Percentiles rank a stretch among this genome's conserved stretches.
Evolutionary conservation across 1,140 invertebrate genomes (phyloP).

Genomic region (Drosophila tsacasi): DNA sequence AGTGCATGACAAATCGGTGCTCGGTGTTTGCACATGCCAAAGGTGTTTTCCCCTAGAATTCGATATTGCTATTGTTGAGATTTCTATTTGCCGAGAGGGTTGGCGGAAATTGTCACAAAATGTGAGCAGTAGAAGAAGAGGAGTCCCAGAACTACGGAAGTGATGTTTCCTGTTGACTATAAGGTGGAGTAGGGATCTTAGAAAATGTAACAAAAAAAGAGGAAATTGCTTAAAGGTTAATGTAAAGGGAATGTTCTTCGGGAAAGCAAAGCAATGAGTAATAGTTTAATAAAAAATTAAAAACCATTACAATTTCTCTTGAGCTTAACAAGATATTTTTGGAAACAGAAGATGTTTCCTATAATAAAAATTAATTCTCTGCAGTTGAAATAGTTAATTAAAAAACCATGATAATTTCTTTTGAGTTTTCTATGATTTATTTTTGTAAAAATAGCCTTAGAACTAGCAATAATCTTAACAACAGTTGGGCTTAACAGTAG

Average conservation of each 20-base stretch:
- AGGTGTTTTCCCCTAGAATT: conserved; percentile 57
- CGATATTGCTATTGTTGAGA: conserved; percentile 41
- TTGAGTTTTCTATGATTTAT: conserved; percentile 50
- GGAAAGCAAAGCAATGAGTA: background rate
- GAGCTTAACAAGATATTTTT: too few relatives aligned
- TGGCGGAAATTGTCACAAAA: conserved; percentile 48
- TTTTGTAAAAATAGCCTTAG: conserved; percentile 59
- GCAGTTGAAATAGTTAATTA: too few relatives aligned
- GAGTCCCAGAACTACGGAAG: conserved; percentile 11
- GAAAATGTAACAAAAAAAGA: background rate
- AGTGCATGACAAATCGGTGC: conserved; percentile 47
- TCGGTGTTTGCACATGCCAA: conserved; percentile 52
- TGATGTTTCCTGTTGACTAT: conserved; percentile 34
- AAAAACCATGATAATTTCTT: conserved; percentile 13
- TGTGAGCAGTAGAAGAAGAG: conserved; percentile 2
- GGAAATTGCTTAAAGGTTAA: background rate
- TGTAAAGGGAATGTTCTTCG: background rate
- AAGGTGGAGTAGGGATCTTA: too few relatives aligned
- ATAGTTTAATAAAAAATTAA: too few relatives aligned
- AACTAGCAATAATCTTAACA: conserved; percentile 60
- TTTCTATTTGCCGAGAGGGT: conserved; percentile 22
- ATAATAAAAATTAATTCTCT: too few relatives aligned
- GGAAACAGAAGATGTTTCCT: too few relatives aligned
- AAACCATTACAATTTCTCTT: too few relatives aligned
- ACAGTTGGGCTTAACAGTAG: conserved; percentile 44